A percentile compares a stretch with the other conserved stretches of the same genome.
These are phyloP conservation scores for Phalacrocorax pelagicus DNA, from an alignment of 2,113 vertebrate genomes.

Conservation along the genomic window DNA sequence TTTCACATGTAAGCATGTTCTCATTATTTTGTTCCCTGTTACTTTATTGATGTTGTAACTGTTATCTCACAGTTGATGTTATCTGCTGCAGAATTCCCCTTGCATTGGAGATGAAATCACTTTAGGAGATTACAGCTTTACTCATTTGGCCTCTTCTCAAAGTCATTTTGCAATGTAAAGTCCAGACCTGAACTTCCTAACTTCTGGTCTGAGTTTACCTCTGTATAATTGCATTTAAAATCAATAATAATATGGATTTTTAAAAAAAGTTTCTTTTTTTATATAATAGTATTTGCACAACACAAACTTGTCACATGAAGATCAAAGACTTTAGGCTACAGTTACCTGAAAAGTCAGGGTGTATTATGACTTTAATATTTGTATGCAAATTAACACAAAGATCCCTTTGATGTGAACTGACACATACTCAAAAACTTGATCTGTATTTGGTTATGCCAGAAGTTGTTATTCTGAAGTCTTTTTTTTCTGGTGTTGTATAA, in stretches of 20 bases:
- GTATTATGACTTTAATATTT: not conserved
- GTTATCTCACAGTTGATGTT: not conserved
- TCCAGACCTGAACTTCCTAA: not conserved
- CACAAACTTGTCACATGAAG: not conserved
- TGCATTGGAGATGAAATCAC: not conserved
- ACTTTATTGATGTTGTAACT: not conserved
- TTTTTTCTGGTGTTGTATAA: not conserved
- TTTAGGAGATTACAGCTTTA: not conserved
- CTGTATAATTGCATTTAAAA: not conserved
- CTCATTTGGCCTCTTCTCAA: not conserved
- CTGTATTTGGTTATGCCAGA: not conserved
- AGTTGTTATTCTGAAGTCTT: not conserved
- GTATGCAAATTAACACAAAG: not conserved
- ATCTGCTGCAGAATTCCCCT: not conserved
- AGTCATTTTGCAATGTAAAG: not conserved
- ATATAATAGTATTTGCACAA: not conserved
- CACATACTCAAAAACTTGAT: not conserved
- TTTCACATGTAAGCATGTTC: not conserved
- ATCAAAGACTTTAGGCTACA: not conserved
- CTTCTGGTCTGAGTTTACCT: not conserved
- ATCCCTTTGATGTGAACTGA: not conserved
- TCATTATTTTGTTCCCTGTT: not conserved
- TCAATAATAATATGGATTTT: not conserved
- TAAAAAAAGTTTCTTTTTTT: not conserved
- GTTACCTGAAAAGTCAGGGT: not conserved